Percentiles rank a stretch among this genome's conserved stretches.
Conservation (phyloP, 1,140 invertebrate species). For the Archegozetes longisetosus region DNA sequence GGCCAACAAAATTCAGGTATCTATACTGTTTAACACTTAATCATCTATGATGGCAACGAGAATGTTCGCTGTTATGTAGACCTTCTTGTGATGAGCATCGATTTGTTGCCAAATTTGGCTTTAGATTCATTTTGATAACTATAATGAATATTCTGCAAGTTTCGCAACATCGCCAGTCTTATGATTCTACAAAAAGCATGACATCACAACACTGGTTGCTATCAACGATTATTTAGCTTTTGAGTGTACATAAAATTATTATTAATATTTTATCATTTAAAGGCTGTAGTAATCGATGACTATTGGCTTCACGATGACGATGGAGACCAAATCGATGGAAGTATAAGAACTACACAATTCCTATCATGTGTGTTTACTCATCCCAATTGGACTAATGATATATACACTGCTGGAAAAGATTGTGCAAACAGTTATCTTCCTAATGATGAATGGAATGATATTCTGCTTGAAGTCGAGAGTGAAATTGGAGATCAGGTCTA, state of each 20-base stretch:
- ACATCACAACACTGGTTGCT: too few species aligned
- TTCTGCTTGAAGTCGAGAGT: neutral
- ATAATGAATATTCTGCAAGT: too few species aligned
- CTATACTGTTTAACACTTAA: neutral
- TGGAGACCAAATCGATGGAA: slow-evolving; percentile 8
- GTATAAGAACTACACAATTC: slow-evolving; percentile 8
- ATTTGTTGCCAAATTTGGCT: too few species aligned
- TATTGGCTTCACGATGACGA: neutral
- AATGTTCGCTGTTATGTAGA: too few species aligned
- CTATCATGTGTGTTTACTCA: slow-evolving; percentile 9
- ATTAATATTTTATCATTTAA: neutral
- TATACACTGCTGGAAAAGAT: neutral
- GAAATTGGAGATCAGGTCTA: neutral
- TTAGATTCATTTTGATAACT: too few species aligned
- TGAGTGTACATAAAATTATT: too few species aligned
- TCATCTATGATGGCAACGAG: too few species aligned
- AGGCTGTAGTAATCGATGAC: neutral
- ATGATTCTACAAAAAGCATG: too few species aligned
- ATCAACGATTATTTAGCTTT: too few species aligned
- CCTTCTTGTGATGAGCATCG: too few species aligned
- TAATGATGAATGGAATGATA: slow-evolving; percentile 8
- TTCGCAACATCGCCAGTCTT: too few species aligned
- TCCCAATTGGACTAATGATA: slow-evolving; percentile 5
- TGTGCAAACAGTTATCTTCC: slow-evolving; percentile 5
- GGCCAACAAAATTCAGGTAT: slow-evolving; percentile 4